Conservation (phyloP, 2,888 invertebrate species). For the Cataglyphis rosenhaueri region DNA sequence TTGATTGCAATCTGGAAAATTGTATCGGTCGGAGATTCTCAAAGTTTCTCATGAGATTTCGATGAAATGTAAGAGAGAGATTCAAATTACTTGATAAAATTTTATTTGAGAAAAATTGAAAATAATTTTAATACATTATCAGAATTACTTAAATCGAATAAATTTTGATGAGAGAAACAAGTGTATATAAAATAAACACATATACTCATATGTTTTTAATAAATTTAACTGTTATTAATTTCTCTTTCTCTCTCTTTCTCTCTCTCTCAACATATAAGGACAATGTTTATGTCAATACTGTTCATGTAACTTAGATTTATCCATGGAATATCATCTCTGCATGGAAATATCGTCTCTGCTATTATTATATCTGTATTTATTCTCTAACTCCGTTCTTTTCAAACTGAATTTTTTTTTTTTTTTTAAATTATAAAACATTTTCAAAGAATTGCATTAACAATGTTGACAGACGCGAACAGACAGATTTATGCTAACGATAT, state of each 20-base stretch:
- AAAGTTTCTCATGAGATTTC: conserved; percentile 14
- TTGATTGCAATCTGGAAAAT: conserved; percentile 30
- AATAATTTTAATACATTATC: neutral
- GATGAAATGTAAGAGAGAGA: neutral
- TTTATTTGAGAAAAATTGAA: neutral
- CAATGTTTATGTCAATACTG: neutral
- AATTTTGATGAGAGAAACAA: neutral
- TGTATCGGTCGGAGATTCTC: neutral
- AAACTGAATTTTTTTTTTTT: neutral
- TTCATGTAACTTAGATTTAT: neutral
- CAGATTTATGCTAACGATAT: neutral
- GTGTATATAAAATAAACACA: neutral
- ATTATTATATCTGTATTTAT: neutral
- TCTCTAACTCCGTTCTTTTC: neutral
- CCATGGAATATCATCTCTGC: too few species aligned
- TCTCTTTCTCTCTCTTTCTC: neutral
- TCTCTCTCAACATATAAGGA: neutral
- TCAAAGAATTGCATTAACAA: neutral
- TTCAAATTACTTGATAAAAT: conserved; percentile 3
- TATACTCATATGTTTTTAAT: neutral
- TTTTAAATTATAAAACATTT: neutral
- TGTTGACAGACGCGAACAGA: neutral
- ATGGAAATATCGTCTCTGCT: neutral
- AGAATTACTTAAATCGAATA: neutral
- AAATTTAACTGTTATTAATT: neutral